Base-by-base conservation (phyloP, 2,113 vertebrate species). In the Silurus asotus region DNA sequence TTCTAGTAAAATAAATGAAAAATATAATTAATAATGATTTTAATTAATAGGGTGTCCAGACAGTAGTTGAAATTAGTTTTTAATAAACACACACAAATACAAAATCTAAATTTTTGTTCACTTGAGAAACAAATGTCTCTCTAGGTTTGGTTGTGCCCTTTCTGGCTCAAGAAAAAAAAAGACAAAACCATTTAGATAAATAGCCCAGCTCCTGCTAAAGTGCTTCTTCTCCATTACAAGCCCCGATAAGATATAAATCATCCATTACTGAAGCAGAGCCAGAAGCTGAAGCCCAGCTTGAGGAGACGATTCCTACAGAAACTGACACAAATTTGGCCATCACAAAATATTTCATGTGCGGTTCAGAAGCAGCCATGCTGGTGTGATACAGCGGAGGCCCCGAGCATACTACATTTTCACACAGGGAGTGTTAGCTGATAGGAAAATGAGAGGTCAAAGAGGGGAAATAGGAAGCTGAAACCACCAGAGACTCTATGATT, bases 201-300 rank as follows among this genome's bases (percentile, higher is more conserved):
- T 79, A 77, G 76, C 37, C 19, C 59, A 78, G 81, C 84, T 84
- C 51, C 76, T 75, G 55, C 23, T 86, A 82, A 87, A 83, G 76
- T 37, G 59, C 84, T 82, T 89, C 84, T 91, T 83, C 85, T 84
- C 61, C 23, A 75, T 61, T 61, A 64, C 82, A 74, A 59, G 69
- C 49, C 80, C 75, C 53, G 84, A 83, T 86, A 85, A 13, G 64
- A 87, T 84, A 89, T 89, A 88, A 89, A 80, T 86, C 67, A 89
- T 92, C 88, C 80, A 90, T 93, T 89, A 92, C 90, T 92, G 28
- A 37, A 55, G 13, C n/a, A 56, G 9, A 85, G 19, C 4, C 5
- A 79, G 17, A n/a, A 85, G 55, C 83, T 59, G 88, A 76, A 78
- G 55, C 55, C 58, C 76, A 83, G 1, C 37, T 69, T 59, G 59